Evolutionary conservation across 2,888 invertebrate species (phyloP), one percentile per base, ranked within the genome.

Genomic region (Lacanobia oleracea): DNA sequence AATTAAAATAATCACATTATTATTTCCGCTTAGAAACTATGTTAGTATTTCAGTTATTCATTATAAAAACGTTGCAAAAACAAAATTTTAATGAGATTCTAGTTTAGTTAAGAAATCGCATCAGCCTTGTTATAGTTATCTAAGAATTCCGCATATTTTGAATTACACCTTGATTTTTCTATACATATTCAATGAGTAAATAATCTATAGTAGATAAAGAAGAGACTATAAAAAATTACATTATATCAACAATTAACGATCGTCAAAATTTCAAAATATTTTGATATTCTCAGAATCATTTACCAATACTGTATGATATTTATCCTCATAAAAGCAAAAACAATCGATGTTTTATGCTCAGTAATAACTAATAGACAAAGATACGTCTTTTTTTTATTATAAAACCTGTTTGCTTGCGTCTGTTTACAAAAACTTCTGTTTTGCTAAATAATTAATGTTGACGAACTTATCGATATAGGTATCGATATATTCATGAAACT

Each of bases 351-450:
- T 64, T 43, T 33, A 76, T 43, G 51, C 18, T 48, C n/a, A 18
- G 14, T 12, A 54, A 76, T 75, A 77, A 18, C 10, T 12, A 54
- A 76, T 75, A 77, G 81, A 61, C 68, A 61, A 63, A 60, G 9
- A 8, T 18, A 40, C 40, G 1, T 21, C n/a, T 57, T 81, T 57
- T 48, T 60, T 57, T 81, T 57, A 43, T 60, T 51, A 12, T 16
- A 23, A 57, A 78, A 78, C 77, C 77, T 40, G 77, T 77, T 61
- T 64, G 60, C 50, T 69, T 56, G 53, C 60, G 68, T 81, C 63
- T 61, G 51, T 69, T 81, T 57, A 81, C 68, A 81, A 81, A 81
- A 75, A 75, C 27, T 60, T 61, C 50, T 68, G 9, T 53, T 14
- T 23, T 53, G 27, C 53, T 33, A 64, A 51, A 68, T 27, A 56